Conservation (phyloP, 92 coral and sea anemone species). For the Phenganax marumi region DNA sequence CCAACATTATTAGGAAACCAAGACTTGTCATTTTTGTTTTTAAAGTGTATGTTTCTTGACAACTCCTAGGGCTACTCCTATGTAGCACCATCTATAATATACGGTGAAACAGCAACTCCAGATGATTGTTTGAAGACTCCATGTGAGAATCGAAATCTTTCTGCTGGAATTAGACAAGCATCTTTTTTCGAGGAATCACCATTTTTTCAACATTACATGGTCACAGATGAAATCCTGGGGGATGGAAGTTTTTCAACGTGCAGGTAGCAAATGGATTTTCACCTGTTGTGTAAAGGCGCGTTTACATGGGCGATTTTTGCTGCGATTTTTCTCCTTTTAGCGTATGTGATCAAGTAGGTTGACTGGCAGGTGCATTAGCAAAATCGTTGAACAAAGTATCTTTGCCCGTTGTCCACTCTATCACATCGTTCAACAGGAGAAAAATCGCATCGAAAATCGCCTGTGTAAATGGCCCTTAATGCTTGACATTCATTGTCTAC, state of each 20-base stretch:
- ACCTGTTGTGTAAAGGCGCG: not conserved
- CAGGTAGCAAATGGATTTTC: conserved; percentile 55
- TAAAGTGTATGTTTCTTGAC: not conserved
- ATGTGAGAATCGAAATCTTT: conserved; percentile 66
- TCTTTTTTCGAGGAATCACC: conserved; percentile 96
- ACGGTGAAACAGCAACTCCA: conserved; percentile 76
- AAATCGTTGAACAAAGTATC: not conserved
- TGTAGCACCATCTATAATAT: conserved; percentile 95
- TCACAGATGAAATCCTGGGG: conserved; percentile 92
- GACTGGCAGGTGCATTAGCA: no score
- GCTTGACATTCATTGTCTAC: no score
- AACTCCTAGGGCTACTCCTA: conserved; percentile 84
- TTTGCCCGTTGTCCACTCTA: not conserved
- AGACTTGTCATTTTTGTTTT: not conserved
- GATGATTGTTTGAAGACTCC: conserved; percentile 54
- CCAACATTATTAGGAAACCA: no score
- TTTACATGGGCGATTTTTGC: no score
- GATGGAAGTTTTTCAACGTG: conserved; percentile 99
- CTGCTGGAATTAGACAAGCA: conserved; percentile 94
- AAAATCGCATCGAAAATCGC: no score
- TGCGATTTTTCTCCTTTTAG: no score
- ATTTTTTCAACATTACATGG: conserved; percentile 83
- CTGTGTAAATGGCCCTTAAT: no score
- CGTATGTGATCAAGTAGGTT: no score
- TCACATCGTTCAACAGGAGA: no score